Base-by-base conservation (phyloP, 2,113 vertebrate genomes). In the Tragelaphus scriptus region DNA sequence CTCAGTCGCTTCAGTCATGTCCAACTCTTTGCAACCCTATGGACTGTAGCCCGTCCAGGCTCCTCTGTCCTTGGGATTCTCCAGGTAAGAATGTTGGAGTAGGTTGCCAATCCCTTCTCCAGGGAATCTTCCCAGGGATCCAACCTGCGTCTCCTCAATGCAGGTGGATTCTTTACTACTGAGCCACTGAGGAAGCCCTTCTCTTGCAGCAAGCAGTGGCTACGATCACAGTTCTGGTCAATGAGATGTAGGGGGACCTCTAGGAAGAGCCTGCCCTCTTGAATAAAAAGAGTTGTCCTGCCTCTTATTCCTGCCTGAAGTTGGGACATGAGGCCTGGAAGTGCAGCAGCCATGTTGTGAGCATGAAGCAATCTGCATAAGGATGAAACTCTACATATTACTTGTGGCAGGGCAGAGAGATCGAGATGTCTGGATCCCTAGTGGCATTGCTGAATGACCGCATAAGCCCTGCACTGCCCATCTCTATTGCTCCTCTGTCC, bases 381-480 rank as follows among this genome's bases (percentile, higher is more conserved):
- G 6, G 40, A 65, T 79, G 56, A 40, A 77, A 47, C 19, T 32
- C 17, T 53, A 17, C 12, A 85, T 1, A 3, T 32, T 25, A 13
- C 1, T 5, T 17, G 14, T 79, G 36, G 8, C 40, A 91, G 16
- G 63, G 8, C n/a, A 88, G 53, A 89, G 17, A 65, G 44, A 7
- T 1, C 2, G 7, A 85, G 79, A 25, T 1, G 59, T 9, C 16
- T 3, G 0, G 47, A 32, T 36, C 59, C 53, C 36, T 10, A 6
- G 81, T 53, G 55, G 9, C 19, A 61, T 49, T 58, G 23, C 0
- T 63, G 68, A 75, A 16, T 17, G 63, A 26, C 53, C 14, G 1
- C 17, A 6, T 26, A 68, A 28, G 40, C 28, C 88, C 36, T 26
- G 28, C n/a, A 51, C 51, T 91, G 26, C 16, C 28, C n/a, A 55